phyloP scores from a whole-genome alignment of 2,797 vertebrate species.

The Hirundo rustica region DNA sequence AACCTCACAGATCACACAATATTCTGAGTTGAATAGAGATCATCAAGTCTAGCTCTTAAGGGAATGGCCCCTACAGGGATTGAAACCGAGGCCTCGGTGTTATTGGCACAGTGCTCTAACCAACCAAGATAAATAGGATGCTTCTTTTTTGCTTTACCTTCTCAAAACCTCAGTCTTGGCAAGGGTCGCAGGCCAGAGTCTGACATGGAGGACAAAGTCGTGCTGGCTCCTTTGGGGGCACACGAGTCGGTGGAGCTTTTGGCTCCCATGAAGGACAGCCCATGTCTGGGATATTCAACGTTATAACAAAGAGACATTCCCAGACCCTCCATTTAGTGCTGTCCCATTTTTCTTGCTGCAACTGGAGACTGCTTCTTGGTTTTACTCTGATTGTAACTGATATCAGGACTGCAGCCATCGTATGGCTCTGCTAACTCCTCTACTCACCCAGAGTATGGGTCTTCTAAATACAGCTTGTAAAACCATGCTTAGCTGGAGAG shows the following conservation, averaged over 20 bases:
- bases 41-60: too few species aligned
- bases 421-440: background rate
- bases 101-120: background rate
- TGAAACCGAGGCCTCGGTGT: accelerated
- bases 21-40: background rate
- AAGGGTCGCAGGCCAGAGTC: background rate
- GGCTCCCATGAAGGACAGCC: background rate
- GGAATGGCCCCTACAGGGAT: background rate
- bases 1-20: background rate
- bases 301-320: background rate
- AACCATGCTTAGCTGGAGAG: background rate
- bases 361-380: background rate
- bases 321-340: background rate
- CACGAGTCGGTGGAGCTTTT: background rate
- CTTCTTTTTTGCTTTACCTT: background rate
- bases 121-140: background rate
- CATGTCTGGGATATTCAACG: background rate
- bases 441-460: background rate
- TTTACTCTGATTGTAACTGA: background rate
- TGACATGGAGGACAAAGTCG: accelerated
- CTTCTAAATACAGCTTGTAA: background rate
- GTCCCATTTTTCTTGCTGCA: background rate
- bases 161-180: background rate
- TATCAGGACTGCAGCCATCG: background rate
- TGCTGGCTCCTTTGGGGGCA: background rate